Percentiles rank a stretch among this genome's conserved stretches.
These are phyloP conservation scores for Channa argus DNA, from an alignment of 2,113 vertebrate genomes.

Conservation along the genomic window DNA sequence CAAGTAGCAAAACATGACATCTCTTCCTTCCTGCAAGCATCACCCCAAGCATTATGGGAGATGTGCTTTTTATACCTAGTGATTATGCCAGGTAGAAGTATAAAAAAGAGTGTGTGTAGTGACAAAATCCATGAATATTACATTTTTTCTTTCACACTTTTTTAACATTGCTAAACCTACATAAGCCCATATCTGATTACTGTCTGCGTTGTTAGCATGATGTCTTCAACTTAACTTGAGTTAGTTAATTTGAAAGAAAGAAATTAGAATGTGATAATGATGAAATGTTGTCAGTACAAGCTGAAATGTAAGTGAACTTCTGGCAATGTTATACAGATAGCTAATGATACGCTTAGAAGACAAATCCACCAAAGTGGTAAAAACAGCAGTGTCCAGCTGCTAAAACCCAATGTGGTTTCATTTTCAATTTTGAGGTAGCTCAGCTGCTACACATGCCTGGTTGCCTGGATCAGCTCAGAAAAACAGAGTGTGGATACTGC, in stretches of 20 bases:
- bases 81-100: no score
- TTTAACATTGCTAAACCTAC: neutral
- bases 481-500: neutral
- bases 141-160: neutral
- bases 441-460: neutral
- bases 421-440: neutral
- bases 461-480: neutral
- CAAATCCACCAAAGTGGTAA: neutral
- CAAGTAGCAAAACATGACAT: no score
- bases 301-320: neutral
- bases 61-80: neutral
- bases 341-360: no score
- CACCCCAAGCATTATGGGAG: neutral
- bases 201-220: neutral
- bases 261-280: no score
- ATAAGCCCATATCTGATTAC: neutral
- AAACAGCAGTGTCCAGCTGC: neutral
- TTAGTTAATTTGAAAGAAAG: no score
- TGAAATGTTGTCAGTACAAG: no score
- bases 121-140: neutral
- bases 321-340: neutral
- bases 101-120: no score
- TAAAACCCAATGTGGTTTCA: neutral
- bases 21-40: no score
- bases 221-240: neutral